Percentiles rank a stretch among this genome's conserved stretches.
These are phyloP conservation scores for Aix galericulata DNA, from an alignment of 2,113 vertebrate genomes.

Conservation along the genomic window DNA sequence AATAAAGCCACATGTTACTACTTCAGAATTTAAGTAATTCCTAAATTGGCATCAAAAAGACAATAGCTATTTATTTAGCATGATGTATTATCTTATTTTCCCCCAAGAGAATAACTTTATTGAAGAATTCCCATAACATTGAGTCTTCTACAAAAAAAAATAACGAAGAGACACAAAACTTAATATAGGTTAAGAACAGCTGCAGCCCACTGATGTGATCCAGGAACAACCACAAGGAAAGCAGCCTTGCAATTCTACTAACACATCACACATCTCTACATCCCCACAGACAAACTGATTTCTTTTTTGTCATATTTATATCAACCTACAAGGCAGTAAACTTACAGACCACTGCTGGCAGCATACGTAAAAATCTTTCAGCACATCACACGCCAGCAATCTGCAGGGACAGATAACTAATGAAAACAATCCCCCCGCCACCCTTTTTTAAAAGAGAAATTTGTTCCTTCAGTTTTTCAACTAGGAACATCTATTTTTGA, in stretches of 20 bases:
- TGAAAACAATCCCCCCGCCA: slow-evolving; percentile 33
- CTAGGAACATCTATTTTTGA: slow-evolving; percentile 66
- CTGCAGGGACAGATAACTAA: slow-evolving; percentile 70
- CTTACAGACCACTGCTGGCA: slow-evolving; percentile 50
- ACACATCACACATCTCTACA: slow-evolving; percentile 51
- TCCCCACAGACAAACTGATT: slow-evolving; percentile 56
- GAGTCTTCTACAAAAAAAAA: slow-evolving; percentile 52
- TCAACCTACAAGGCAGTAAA: slow-evolving; percentile 61
- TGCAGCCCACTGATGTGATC: slow-evolving; percentile 30
- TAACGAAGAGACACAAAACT: background rate
- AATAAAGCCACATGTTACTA: slow-evolving; percentile 35
- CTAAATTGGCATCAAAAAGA: slow-evolving; percentile 30
- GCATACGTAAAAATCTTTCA: slow-evolving; percentile 69
- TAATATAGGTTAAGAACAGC: slow-evolving; percentile 23
- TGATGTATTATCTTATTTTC: slow-evolving; percentile 40
- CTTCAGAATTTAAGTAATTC: slow-evolving; percentile 26
- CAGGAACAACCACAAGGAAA: slow-evolving; percentile 59
- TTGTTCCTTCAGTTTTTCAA: slow-evolving; percentile 65
- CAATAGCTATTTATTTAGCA: slow-evolving; percentile 50
- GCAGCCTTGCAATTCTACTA: slow-evolving; percentile 43
- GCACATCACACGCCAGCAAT: slow-evolving; percentile 65
- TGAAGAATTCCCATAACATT: slow-evolving; percentile 49
- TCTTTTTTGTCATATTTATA: slow-evolving; percentile 59
- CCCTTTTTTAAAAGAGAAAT: slow-evolving; percentile 60
- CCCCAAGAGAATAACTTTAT: slow-evolving; percentile 35